Evolutionary conservation across 2,113 vertebrate genomes (phyloP).

Genomic region (Dryoscopus gambensis): DNA sequence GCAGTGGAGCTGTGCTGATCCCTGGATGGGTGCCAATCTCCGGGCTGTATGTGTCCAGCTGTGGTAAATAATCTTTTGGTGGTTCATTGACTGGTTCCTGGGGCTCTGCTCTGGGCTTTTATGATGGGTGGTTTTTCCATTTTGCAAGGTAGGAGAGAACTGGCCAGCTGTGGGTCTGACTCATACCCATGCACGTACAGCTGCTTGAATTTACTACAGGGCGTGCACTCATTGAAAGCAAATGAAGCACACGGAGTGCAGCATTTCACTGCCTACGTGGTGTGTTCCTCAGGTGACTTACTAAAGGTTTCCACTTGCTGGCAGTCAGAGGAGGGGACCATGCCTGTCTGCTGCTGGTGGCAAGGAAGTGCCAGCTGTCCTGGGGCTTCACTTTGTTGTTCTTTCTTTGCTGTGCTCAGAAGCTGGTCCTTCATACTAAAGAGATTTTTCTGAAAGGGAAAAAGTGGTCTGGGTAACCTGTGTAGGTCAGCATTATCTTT

Average conservation of each 20-base stretch:
- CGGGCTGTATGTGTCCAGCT: background rate
- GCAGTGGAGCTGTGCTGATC: background rate
- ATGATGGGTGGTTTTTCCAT: background rate
- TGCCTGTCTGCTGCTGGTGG: background rate
- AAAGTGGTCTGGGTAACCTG: background rate
- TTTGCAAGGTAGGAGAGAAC: background rate
- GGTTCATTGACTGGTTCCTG: background rate
- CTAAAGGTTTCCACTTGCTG: background rate
- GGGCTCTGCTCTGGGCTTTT: background rate
- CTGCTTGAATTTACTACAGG: slow-evolving; percentile 13
- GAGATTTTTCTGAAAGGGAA: background rate
- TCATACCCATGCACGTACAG: background rate
- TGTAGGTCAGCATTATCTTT: background rate
- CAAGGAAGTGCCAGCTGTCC: background rate
- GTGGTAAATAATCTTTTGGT: background rate
- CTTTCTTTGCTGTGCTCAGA: background rate
- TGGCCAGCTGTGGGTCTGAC: background rate
- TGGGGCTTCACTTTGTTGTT: background rate
- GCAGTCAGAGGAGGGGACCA: background rate
- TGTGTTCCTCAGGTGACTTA: background rate
- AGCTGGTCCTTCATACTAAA: background rate
- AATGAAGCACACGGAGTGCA: background rate
- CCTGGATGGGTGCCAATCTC: background rate
- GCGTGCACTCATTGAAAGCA: background rate
- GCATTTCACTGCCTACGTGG: accelerated